Evolutionary conservation across 1,140 invertebrate genomes (phyloP).

Genomic region (Neoseiulus cucumeris): DNA sequence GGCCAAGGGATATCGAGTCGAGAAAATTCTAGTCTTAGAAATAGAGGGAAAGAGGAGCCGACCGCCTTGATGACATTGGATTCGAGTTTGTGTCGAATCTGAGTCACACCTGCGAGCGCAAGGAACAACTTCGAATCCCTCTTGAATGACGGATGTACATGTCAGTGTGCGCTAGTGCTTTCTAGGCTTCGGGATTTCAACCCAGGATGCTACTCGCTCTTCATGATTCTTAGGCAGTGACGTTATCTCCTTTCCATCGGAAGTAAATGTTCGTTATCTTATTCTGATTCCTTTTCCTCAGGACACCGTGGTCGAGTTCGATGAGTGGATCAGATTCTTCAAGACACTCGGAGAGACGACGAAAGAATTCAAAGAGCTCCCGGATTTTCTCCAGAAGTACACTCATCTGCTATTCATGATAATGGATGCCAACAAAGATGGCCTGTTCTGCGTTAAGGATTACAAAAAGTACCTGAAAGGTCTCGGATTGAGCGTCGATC

Average conservation of each 20-base stretch:
- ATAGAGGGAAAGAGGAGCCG: too few species aligned
- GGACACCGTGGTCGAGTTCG: slow-evolving; percentile 23
- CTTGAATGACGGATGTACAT: too few species aligned
- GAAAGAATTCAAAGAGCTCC: slow-evolving; percentile 20
- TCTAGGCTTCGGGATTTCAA: too few species aligned
- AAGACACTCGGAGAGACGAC: slow-evolving; percentile 21
- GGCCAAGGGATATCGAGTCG: too few species aligned
- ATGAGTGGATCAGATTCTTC: slow-evolving; percentile 25
- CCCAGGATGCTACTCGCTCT: too few species aligned
- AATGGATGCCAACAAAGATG: slow-evolving; percentile 24
- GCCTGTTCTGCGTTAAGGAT: slow-evolving; percentile 24
- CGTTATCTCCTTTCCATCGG: background rate
- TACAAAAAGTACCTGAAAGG: slow-evolving; percentile 24
- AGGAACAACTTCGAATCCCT: too few species aligned
- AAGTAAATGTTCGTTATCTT: background rate
- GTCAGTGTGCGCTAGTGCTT: too few species aligned
- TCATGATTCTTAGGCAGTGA: too few species aligned
- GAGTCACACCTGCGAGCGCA: too few species aligned
- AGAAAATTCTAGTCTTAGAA: too few species aligned
- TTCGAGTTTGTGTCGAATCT: too few species aligned
- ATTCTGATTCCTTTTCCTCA: slow-evolving; percentile 12
- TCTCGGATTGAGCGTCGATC: slow-evolving; percentile 21
- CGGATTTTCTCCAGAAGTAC: slow-evolving; percentile 24
- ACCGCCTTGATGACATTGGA: too few species aligned
- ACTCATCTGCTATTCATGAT: slow-evolving; percentile 23